These are phyloP conservation scores for Eulemur macaco DNA, from an alignment of 2,113 vertebrate species.

Conservation along the genomic window DNA sequence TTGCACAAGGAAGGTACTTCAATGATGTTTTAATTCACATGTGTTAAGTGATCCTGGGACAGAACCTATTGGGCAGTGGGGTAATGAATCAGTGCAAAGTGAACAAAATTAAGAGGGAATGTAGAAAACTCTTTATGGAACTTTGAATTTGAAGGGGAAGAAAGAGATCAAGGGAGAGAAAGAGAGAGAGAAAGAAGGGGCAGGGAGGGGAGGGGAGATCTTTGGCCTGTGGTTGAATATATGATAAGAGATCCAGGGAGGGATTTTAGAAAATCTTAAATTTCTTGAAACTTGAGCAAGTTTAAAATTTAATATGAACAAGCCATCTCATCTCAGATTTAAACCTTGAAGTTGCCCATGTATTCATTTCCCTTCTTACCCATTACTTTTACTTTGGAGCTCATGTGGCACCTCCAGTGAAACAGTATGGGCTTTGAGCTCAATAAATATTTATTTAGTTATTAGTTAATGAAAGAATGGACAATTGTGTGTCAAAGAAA, in stretches of 20 bases:
- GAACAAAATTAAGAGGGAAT: not conserved
- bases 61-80: not conserved
- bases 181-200: not conserved
- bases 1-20: not conserved
- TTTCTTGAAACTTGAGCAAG: not conserved
- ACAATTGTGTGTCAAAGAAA: not conserved
- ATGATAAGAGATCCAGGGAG: not conserved
- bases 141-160: not conserved
- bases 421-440: not conserved
- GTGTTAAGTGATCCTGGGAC: not conserved
- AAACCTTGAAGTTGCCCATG: not conserved
- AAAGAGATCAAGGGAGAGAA: not conserved
- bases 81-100: not conserved
- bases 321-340: not conserved
- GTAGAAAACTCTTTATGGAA: not conserved
- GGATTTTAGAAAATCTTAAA: not conserved
- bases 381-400: not conserved
- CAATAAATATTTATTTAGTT: not conserved
- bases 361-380: not conserved
- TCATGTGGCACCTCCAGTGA: not conserved
- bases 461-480: not conserved
- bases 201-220: not conserved
- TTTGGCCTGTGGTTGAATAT: not conserved
- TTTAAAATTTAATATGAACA: not conserved
- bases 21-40: not conserved